A percentile compares a stretch with the other conserved stretches of the same genome.
phyloP scores from a whole-genome alignment of 2,888 invertebrate species.

The Ryuthela nishihirai region DNA sequence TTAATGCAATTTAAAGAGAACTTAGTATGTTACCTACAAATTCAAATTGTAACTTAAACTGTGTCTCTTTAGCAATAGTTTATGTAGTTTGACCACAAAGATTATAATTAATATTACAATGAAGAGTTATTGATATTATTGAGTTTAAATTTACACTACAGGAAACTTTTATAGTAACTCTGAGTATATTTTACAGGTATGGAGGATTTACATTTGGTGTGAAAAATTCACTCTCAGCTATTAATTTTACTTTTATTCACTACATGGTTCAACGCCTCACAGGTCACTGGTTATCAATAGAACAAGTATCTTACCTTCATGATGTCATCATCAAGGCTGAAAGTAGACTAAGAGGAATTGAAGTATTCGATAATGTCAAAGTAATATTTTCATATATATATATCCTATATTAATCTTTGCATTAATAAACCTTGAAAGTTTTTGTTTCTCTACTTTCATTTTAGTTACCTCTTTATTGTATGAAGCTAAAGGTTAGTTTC shows the following conservation, averaged over 20 bases:
- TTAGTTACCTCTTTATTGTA: background rate
- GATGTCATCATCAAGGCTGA: conserved; percentile 15
- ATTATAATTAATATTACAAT: too few relatives aligned
- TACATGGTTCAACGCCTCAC: conserved; percentile 26
- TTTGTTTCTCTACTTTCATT: background rate
- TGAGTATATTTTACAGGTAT: conserved; percentile 33
- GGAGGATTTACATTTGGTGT: conserved; percentile 45
- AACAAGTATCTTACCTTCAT: conserved; percentile 11
- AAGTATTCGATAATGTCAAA: conserved; percentile 39
- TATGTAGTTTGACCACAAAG: too few relatives aligned
- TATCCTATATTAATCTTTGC: background rate
- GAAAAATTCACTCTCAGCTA: conserved; percentile 37
- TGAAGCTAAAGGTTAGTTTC: background rate
- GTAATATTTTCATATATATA: conserved; percentile 6
- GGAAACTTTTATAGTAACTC: too few relatives aligned
- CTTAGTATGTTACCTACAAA: too few relatives aligned
- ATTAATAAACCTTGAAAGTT: background rate
- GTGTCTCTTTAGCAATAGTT: too few relatives aligned
- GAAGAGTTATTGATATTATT: too few relatives aligned
- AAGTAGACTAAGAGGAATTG: conserved; percentile 12
- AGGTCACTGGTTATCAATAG: conserved; percentile 5
- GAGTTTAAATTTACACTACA: too few relatives aligned
- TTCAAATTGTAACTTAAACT: too few relatives aligned
- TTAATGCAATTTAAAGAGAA: too few relatives aligned
- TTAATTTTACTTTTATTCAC: conserved; percentile 37